Percentiles rank a stretch among this genome's conserved stretches.
Evolutionary conservation across 2,797 vertebrate genomes (phyloP).

Genomic region (Onychomys torridus): DNA sequence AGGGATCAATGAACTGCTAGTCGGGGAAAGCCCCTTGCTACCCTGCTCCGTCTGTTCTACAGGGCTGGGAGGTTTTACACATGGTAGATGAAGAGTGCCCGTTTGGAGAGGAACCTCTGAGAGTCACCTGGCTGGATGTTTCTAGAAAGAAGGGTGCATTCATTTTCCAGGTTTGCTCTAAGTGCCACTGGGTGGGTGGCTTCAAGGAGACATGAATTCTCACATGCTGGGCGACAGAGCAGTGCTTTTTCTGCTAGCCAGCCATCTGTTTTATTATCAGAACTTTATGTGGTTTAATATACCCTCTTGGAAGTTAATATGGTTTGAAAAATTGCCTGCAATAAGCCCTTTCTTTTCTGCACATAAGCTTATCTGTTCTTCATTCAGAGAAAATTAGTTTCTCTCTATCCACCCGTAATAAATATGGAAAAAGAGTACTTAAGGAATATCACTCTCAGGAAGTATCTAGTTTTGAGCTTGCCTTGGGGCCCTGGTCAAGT

Average conservation of each 20-base stretch:
- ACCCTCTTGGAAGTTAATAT: conserved; percentile 30
- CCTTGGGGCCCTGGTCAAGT: not conserved
- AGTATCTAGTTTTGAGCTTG: not conserved
- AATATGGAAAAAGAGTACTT: conserved; percentile 32
- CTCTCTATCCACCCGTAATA: conserved; percentile 26
- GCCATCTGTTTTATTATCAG: conserved; percentile 55
- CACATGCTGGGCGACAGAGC: not conserved
- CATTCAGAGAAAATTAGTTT: conserved; percentile 65
- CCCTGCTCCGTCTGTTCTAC: not conserved
- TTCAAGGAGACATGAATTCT: conserved; percentile 6
- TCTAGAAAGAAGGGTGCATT: not conserved
- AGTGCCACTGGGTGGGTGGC: not conserved
- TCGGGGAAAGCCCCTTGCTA: not conserved
- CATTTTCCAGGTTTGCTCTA: not conserved
- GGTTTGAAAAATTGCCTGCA: conserved; percentile 60
- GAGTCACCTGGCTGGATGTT: not conserved
- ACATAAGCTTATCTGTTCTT: conserved; percentile 45
- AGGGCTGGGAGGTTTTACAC: not conserved
- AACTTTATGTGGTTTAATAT: conserved; percentile 61
- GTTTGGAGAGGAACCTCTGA: not conserved
- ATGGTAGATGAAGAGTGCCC: not conserved
- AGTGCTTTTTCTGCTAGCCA: conserved; percentile 6
- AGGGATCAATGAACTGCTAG: not conserved
- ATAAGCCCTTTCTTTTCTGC: conserved; percentile 61
- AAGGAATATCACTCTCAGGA: conserved; percentile 19